Evolutionary conservation across 2,113 vertebrate genomes (phyloP).

Genomic region (Thinocorus orbignyianus): DNA sequence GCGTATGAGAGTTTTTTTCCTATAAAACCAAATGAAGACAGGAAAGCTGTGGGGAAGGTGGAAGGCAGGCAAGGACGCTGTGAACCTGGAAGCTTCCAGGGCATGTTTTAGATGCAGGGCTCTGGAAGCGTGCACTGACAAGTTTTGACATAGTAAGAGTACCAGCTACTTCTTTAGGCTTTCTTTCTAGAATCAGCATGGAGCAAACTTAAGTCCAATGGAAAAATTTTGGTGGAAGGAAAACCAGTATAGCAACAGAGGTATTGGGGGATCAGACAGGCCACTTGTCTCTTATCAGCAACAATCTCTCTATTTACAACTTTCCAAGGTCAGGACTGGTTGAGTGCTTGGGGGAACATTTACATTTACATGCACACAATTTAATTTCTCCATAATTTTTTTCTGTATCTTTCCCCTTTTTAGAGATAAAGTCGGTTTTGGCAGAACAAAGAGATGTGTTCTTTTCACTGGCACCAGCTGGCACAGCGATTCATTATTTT

Average conservation of each 20-base stretch:
- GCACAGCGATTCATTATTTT: neutral
- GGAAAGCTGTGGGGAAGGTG: neutral
- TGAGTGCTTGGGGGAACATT: neutral
- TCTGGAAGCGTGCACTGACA: rapidly evolving
- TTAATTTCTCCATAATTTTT: neutral
- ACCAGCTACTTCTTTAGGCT: neutral
- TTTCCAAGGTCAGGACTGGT: neutral
- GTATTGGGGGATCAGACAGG: neutral
- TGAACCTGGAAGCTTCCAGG: neutral
- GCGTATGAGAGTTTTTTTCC: neutral
- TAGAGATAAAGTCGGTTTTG: neutral
- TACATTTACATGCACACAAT: neutral
- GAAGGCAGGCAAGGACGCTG: neutral
- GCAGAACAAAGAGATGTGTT: neutral
- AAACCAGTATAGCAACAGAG: neutral
- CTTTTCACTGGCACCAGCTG: neutral
- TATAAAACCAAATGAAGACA: neutral
- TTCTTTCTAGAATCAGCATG: neutral
- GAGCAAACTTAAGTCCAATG: neutral
- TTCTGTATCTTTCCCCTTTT: neutral
- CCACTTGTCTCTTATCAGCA: neutral
- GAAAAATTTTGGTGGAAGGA: neutral
- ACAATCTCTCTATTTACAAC: neutral
- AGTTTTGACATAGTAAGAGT: neutral
- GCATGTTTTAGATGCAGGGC: neutral